A percentile compares a stretch with the other conserved stretches of the same genome.
Conservation (phyloP, 2,888 invertebrate species). For the Vanessa cardui region DNA sequence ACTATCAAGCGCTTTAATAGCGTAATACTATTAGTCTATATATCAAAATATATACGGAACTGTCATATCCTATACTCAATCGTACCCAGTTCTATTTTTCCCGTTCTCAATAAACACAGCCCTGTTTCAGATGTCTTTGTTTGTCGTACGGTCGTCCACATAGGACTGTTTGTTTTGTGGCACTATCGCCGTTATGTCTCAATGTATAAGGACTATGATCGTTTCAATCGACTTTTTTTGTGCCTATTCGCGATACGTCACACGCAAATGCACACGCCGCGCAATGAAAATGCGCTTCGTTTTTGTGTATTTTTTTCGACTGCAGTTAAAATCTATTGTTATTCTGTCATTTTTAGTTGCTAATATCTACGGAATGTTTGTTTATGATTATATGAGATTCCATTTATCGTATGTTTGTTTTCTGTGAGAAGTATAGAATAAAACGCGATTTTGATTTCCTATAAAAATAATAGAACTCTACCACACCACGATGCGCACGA, state of each 20-base stretch:
- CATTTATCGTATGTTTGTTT: too few species aligned
- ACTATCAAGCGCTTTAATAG: too few species aligned
- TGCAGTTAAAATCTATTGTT: constrained; percentile 40
- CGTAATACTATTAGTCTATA: too few species aligned
- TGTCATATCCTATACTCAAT: constrained; percentile 25
- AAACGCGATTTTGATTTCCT: too few species aligned
- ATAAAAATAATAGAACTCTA: too few species aligned
- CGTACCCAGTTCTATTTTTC: constrained; percentile 46
- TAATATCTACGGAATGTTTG: constrained; percentile 24
- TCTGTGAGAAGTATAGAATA: too few species aligned
- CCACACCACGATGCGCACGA: too few species aligned
- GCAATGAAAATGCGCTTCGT: constrained; percentile 39
- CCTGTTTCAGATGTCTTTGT: constrained; percentile 49
- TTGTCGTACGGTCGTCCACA: constrained; percentile 34
- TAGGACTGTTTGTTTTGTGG: constrained; percentile 22
- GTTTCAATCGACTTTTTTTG: constrained; percentile 17
- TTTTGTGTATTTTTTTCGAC: constrained; percentile 38
- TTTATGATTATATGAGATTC: not conserved
- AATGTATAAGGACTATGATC: constrained; percentile 27
- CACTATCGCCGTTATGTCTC: constrained; percentile 31
- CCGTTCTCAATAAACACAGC: constrained; percentile 57
- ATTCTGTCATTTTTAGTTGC: constrained; percentile 33
- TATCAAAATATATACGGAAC: constrained; percentile 28
- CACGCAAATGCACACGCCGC: constrained; percentile 40
- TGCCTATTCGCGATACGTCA: constrained; percentile 34